phyloP scores from a whole-genome alignment of 2,113 vertebrate species.

The Phaethon lepturus region DNA sequence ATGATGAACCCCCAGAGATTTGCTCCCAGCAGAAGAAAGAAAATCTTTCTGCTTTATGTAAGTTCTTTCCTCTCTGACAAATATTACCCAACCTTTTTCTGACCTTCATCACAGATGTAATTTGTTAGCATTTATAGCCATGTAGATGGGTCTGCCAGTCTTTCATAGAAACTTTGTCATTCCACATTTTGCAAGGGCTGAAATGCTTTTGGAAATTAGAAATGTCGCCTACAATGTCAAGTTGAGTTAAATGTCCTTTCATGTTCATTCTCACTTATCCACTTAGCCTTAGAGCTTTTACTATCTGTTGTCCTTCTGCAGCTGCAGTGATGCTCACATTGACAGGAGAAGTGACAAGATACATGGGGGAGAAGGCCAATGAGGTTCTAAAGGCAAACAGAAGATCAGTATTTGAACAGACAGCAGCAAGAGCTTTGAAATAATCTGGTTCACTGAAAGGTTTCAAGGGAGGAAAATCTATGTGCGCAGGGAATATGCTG shows the following conservation, averaged over 20 bases:
- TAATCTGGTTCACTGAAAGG: neutral
- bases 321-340: constrained; percentile 15
- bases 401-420: neutral
- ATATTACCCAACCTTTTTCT: constrained; percentile 38
- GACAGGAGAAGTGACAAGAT: constrained; percentile 11
- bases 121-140: constrained; percentile 70
- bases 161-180: constrained; percentile 73
- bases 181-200: constrained; percentile 60
- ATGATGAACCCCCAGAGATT: neutral
- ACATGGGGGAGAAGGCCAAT: neutral
- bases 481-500: neutral
- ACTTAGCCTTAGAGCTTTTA: constrained; percentile 58
- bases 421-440: constrained; percentile 16
- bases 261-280: constrained; percentile 58
- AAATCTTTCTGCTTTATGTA: neutral
- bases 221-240: constrained; percentile 73
- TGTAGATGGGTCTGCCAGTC: constrained; percentile 66
- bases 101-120: constrained; percentile 66
- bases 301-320: constrained; percentile 45
- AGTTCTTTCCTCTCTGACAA: constrained; percentile 33
- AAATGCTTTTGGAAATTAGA: constrained; percentile 71
- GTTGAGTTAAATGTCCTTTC: constrained; percentile 66
- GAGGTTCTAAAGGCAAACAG: constrained; percentile 11
- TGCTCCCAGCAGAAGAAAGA: neutral
- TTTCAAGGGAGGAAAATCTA: neutral